Conservation (phyloP, 1,140 invertebrate genomes). For the Drosophila trapezifrons region DNA sequence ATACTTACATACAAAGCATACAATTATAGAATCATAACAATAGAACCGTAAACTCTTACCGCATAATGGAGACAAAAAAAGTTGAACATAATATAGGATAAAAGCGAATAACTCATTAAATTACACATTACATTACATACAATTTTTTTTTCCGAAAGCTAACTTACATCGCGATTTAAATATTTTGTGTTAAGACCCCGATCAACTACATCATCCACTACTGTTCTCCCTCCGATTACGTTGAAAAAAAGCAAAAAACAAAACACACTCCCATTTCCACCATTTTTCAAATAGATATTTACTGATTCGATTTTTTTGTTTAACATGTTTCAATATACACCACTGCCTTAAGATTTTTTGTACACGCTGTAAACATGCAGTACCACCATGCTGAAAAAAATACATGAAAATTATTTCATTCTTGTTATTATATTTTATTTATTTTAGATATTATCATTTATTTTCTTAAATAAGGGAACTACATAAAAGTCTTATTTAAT, state of each 20-base stretch:
- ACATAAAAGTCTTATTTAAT: neutral
- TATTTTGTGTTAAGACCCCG: neutral
- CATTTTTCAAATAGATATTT: too few relatives aligned
- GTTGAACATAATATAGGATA: slow-evolving; percentile 7
- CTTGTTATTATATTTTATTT: neutral
- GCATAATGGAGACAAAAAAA: neutral
- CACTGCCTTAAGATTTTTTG: too few relatives aligned
- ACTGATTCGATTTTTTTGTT: too few relatives aligned
- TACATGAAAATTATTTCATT: too few relatives aligned
- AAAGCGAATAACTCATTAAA: neutral
- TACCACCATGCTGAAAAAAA: too few relatives aligned
- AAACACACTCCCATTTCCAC: too few relatives aligned
- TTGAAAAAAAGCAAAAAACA: too few relatives aligned
- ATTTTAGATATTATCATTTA: neutral
- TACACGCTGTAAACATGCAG: too few relatives aligned
- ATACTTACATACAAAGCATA: slow-evolving; percentile 7
- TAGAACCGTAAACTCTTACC: slow-evolving; percentile 10
- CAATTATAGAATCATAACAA: slow-evolving; percentile 16
- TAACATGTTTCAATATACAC: too few relatives aligned
- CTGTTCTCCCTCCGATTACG: too few relatives aligned
- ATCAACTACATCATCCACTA: neutral
- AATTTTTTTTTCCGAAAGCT: neutral
- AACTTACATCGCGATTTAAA: neutral
- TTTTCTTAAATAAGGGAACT: neutral
- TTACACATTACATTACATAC: slow-evolving; percentile 1